Base-by-base conservation (phyloP, 2,113 vertebrate genomes). In the Bucco capensis region DNA sequence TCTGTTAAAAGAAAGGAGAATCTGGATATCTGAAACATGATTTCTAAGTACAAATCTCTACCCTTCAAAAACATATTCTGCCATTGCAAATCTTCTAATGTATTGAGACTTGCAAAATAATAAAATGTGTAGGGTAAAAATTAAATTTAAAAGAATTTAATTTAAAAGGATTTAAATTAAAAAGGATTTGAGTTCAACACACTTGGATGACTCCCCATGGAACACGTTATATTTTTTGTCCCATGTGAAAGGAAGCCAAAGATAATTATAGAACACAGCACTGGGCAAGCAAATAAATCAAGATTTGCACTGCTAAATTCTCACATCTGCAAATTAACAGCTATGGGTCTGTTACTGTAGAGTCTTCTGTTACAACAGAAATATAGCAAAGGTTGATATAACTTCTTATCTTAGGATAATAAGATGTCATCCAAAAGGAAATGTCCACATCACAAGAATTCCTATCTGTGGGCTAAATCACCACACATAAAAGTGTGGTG, bases 241-340 rank as follows among this genome's bases (percentile, higher is more conserved):
- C 81, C 61, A 88, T 66, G 88, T 85, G 72, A 90, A 92, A 96
- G 51, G 50, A 87, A 94, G 53, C 77, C 76, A 78, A 95, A 91
- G 77, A 49, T 96, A 96, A 89, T 81, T 93, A 84, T 75, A 88
- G 84, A 74, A 71, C 67, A 86, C 3, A 61, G 58, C 71, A 46
- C 30, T 58, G 33, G 60, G 33, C 56, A 83, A 93, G 70, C 33
- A 95, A 95, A 92, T 80, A 96, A 96, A 90, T 93, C 79, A 90
- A 88, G 28, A 35, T 93, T 90, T 73, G 58, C 56, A 37, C 13
- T 78, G 64, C 30, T 87, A 58, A 93, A 58, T 72, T 95, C 62
- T 94, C 85, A 87, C 56, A 91, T 94, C 54, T 92, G 73, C 51
- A 93, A 86, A 90, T 87, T 66, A 94, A 93, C 71, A 95, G 40